Evolutionary conservation across 2,888 invertebrate genomes (phyloP).

Genomic region (Baronia brevicornis): DNA sequence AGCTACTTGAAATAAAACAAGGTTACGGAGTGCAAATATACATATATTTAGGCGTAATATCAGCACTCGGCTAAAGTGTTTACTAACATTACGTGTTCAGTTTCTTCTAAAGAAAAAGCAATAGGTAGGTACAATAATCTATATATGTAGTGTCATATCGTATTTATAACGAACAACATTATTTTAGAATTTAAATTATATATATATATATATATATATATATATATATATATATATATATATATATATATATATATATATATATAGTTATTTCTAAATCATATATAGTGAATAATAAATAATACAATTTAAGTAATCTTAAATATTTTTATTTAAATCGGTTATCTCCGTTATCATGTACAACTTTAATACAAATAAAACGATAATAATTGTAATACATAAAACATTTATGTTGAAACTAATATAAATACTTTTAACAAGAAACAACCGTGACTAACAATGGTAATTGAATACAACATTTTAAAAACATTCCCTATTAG

Average conservation of each 20-base stretch:
- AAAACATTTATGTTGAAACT: conserved; percentile 1
- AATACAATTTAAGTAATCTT: conserved; percentile 17
- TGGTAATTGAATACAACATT: too few relatives aligned
- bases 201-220: too few relatives aligned
- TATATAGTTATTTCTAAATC: too few relatives aligned
- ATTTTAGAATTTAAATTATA: conserved; percentile 26
- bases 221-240: too few relatives aligned
- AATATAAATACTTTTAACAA: too few relatives aligned
- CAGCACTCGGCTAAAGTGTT: conserved; percentile 35
- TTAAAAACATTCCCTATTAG: too few relatives aligned
- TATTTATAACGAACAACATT: conserved; percentile 13
- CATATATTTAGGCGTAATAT: conserved; percentile 36
- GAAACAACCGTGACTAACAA: too few relatives aligned
- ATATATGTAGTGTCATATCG: conserved; percentile 19
- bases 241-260: too few relatives aligned
- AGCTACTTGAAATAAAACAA: conserved; percentile 18
- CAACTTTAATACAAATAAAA: too few relatives aligned
- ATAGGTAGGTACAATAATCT: conserved; percentile 32
- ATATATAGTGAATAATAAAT: too few relatives aligned
- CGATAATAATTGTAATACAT: conserved; percentile 4
- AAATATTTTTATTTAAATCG: too few relatives aligned
- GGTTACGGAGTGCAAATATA: conserved; percentile 20
- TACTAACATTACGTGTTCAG: conserved; percentile 31
- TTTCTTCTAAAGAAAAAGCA: conserved; percentile 48
- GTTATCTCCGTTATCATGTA: too few relatives aligned